phyloP scores from a whole-genome alignment of 2,113 vertebrate species.

The Protomyctophum bolini region DNA sequence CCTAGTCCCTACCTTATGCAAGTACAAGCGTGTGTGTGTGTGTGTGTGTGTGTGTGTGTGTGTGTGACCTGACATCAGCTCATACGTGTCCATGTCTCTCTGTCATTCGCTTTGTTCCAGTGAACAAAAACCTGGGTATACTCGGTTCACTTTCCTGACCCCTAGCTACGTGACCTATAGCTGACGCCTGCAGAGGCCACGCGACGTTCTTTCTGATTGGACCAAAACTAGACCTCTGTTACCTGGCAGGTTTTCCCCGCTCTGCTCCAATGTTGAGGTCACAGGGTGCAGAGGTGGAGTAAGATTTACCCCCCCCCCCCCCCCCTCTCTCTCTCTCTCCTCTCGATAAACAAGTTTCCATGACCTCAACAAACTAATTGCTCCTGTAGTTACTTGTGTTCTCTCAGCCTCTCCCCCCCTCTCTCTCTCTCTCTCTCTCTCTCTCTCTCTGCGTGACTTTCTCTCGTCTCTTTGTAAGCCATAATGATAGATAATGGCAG shows the following conservation, averaged over 20 bases:
- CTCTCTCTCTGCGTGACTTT: slow-evolving; percentile 6
- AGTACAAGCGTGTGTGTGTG: slow-evolving; percentile 1
- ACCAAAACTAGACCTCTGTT: not conserved
- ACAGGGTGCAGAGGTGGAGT: not conserved
- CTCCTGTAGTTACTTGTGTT: slow-evolving; percentile 2
- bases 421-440: not conserved
- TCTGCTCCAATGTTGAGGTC: not conserved
- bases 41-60: not conserved
- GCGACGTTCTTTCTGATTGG: not conserved
- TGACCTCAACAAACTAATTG: slow-evolving; percentile 29
- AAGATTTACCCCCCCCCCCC: not conserved
- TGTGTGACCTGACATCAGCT: not conserved
- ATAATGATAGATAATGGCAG: slow-evolving; percentile 56
- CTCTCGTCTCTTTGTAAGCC: slow-evolving; percentile 19
- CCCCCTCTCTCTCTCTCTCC: not conserved
- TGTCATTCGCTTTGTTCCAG: not conserved
- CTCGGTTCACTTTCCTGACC: not conserved
- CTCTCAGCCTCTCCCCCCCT: not conserved
- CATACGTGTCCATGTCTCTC: not conserved
- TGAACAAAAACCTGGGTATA: not conserved
- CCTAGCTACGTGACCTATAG: not conserved
- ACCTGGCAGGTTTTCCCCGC: slow-evolving; percentile 1
- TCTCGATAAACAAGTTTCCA: slow-evolving; percentile 20
- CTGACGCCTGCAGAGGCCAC: not conserved
- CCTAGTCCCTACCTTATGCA: too few relatives aligned